phyloP scores from a whole-genome alignment of 2,888 invertebrate genomes.

The Agriopis marginaria region DNA sequence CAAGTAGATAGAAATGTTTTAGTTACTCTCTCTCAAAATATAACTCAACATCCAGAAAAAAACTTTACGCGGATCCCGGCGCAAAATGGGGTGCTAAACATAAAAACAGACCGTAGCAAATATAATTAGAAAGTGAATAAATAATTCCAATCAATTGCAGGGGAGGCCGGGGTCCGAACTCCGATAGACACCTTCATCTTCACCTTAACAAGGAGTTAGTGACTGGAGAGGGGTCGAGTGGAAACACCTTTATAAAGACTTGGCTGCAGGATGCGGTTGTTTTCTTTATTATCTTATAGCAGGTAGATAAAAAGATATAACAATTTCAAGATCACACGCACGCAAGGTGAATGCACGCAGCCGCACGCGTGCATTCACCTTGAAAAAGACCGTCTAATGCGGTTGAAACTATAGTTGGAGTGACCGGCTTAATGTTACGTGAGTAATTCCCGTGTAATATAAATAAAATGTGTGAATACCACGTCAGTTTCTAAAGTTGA shows the following conservation, averaged over 20 bases:
- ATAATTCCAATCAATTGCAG: constrained; percentile 63
- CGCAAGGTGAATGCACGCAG: no score
- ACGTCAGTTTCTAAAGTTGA: no score
- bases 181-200: constrained; percentile 61
- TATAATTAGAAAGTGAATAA: constrained; percentile 52
- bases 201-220: constrained; percentile 53
- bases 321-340: no score
- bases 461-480: no score
- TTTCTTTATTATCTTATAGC: constrained; percentile 23
- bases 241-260: constrained; percentile 32
- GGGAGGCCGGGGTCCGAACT: constrained; percentile 34
- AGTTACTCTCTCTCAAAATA: background rate
- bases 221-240: constrained; percentile 35
- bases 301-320: no score
- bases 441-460: no score
- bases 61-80: constrained; percentile 1
- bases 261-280: constrained; percentile 20
- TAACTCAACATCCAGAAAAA: background rate
- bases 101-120: constrained; percentile 32
- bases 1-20: background rate
- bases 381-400: no score
- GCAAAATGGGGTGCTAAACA: constrained; percentile 9
- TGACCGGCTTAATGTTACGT: no score
- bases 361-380: no score
- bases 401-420: no score